Conservation (phyloP, 2,888 invertebrate genomes). For the Tetramorium bicarinatum region DNA sequence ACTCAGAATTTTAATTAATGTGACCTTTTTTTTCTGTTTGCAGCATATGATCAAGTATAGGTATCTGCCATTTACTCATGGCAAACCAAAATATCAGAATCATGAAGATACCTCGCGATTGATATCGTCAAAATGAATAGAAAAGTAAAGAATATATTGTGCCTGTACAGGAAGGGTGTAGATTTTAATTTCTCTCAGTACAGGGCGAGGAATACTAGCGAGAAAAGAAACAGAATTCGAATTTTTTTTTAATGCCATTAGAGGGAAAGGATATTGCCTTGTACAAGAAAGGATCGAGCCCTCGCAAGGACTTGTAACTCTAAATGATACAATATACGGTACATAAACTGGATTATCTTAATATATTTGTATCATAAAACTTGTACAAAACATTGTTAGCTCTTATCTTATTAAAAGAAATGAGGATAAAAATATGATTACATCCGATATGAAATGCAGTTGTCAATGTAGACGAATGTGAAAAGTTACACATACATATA, state of each 20-base stretch:
- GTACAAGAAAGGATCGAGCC: constrained; percentile 66
- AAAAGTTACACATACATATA: constrained; percentile 66
- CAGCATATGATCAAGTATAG: constrained; percentile 99
- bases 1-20: constrained; percentile 2
- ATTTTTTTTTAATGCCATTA: constrained; percentile 70
- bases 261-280: constrained; percentile 69
- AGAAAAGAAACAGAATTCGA: constrained; percentile 48
- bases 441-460: constrained; percentile 76
- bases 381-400: constrained; percentile 86
- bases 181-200: constrained; percentile 76
- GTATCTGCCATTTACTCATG: constrained; percentile 99
- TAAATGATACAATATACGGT: constrained; percentile 69
- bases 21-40: constrained; percentile 78
- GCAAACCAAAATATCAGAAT: constrained; percentile 97
- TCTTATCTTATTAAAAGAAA: constrained; percentile 79
- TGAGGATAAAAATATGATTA: constrained; percentile 74
- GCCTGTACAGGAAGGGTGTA: constrained; percentile 76
- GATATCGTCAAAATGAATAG: constrained; percentile 82
- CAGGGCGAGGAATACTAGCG: constrained; percentile 50
- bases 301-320: constrained; percentile 60
- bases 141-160: constrained; percentile 74
- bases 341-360: constrained; percentile 82
- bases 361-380: constrained; percentile 85
- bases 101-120: constrained; percentile 86
- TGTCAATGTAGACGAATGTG: constrained; percentile 75